These are phyloP conservation scores for Nipponia nippon DNA, from an alignment of 2,113 vertebrate species.

Conservation along the genomic window DNA sequence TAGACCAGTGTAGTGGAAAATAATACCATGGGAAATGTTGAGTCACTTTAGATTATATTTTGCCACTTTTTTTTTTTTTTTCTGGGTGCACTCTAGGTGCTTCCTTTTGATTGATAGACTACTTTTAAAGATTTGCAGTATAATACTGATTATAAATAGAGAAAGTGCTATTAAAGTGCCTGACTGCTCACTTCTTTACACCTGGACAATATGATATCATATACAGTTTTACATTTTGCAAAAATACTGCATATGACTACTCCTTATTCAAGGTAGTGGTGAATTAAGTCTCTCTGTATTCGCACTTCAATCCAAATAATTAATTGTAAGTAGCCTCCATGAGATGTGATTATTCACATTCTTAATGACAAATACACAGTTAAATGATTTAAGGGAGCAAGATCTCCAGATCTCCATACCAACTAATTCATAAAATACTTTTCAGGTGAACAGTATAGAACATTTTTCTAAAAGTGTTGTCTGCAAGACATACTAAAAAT, in stretches of 20 bases:
- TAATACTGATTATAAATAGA: neutral
- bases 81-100: neutral
- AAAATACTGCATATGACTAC: neutral
- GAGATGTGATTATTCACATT: neutral
- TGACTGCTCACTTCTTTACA: neutral
- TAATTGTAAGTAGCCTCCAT: neutral
- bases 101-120: neutral
- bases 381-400: neutral
- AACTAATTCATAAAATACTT: neutral
- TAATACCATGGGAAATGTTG: constrained; percentile 38
- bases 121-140: neutral
- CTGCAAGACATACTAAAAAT: neutral
- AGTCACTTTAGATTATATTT: constrained; percentile 43
- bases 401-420: neutral
- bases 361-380: neutral
- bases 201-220: neutral
- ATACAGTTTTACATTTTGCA: neutral
- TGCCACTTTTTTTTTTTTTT: neutral
- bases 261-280: neutral
- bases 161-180: neutral
- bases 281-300: neutral
- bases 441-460: neutral
- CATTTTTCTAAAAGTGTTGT: neutral
- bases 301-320: neutral
- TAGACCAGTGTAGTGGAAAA: constrained; percentile 43